Conservation (phyloP, 1,140 invertebrate genomes). For the Rhyzopertha dominica region DNA sequence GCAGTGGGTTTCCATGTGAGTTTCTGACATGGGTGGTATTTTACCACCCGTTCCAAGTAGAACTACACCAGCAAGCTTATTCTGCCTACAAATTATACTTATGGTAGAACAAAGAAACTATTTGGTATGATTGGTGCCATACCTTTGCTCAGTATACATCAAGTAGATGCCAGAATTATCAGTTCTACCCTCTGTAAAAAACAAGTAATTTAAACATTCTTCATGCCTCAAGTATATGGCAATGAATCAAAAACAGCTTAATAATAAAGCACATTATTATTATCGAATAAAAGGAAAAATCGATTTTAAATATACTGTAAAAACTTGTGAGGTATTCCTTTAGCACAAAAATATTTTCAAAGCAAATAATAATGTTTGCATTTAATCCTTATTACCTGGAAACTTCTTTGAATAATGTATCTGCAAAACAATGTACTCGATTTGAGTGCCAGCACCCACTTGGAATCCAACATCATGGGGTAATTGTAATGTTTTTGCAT, state of each 20-base stretch:
- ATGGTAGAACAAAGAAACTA: background rate
- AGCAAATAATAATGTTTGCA: too few relatives aligned
- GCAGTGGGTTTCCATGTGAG: constrained; percentile 88
- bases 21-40: constrained; percentile 64
- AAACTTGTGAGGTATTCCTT: too few relatives aligned
- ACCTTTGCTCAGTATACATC: constrained; percentile 70
- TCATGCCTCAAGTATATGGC: too few relatives aligned
- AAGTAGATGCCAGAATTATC: constrained; percentile 80
- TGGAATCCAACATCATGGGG: constrained; percentile 83
- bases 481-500: constrained; percentile 80
- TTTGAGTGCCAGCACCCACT: constrained; percentile 64
- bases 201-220: background rate
- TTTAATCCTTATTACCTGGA: constrained; percentile 53
- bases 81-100: constrained; percentile 31
- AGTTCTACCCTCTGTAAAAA: constrained; percentile 26
- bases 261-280: background rate
- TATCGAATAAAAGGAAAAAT: background rate
- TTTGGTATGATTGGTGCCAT: constrained; percentile 38
- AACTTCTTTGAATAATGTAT: constrained; percentile 86
- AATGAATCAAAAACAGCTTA: background rate
- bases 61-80: constrained; percentile 80
- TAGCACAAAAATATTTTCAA: too few relatives aligned
- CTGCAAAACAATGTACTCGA: constrained; percentile 82
- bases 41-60: constrained; percentile 76
- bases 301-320: constrained; percentile 1